Evolutionary conservation across 2,888 invertebrate genomes (phyloP), one percentile per base, ranked within the genome.

Genomic region (Drosophila bunnanda): DNA sequence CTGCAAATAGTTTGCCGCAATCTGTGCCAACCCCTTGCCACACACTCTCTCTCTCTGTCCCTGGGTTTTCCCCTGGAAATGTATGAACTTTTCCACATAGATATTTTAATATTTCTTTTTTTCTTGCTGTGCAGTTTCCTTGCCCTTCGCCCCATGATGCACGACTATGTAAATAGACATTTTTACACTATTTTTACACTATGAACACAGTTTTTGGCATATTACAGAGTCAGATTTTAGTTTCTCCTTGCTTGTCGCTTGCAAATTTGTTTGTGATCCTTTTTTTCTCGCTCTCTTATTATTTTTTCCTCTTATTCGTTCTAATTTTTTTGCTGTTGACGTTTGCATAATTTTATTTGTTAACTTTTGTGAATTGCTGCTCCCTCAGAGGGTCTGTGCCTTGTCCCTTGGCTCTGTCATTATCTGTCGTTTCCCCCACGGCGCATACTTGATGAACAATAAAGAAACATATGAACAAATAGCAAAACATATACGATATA

Each of bases 161-260:
- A 86, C 81, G 87, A 78, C 86, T 78, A 84, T 83, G 83, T 82
- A 84, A 84, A 87, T 84, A 79, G 79, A 79, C 79, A 82, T 69
- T 87, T 84, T 87, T 80, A 87, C 87, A 82, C 84, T 82, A 82
- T 73, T 87, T 84, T 87, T 82, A 84, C 87, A 82, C 82, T 80
- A 78, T 71, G 80, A 80, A 77, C 84, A 87, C 82, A 82, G 82
- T 80, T 87, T 82, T 82, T 54, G 55, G 58, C 75, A 82, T 75
- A 82, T 83, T 78, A 81, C 79, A 58, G 48, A 80, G 81, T 75
- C 59, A 64, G 61, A 59, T 76, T 71, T 74, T 58, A 52, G 55
- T 66, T 58, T 71, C 43, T 34, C 28, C 59, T 36, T 25, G 52
- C 74, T 60, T 20, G 48, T 66, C 66, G 32, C 50, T 50, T 66